These are phyloP conservation scores for Montipora capricornis DNA, from an alignment of 64 coral and sea anemone genomes.

Conservation along the genomic window DNA sequence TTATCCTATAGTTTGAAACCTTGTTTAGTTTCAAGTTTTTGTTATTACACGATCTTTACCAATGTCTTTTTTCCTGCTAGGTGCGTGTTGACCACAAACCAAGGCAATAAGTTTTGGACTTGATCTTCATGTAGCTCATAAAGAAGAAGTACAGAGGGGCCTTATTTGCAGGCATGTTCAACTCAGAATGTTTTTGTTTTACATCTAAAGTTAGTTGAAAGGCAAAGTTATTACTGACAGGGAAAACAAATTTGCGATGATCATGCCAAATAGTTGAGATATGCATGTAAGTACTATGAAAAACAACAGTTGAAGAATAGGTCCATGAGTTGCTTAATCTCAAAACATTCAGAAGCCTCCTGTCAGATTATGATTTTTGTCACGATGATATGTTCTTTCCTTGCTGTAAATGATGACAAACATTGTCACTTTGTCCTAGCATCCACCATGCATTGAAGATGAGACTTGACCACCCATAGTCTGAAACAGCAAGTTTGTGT, in stretches of 20 bases:
- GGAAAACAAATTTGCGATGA: too few relatives aligned
- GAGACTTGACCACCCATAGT: slow-evolving; percentile 74
- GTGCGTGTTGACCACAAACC: slow-evolving; percentile 88
- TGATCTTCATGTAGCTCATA: slow-evolving; percentile 92
- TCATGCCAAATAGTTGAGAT: too few relatives aligned
- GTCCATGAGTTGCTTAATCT: too few relatives aligned
- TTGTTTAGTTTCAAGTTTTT: too few relatives aligned
- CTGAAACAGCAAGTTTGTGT: slow-evolving; percentile 59
- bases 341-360: too few relatives aligned
- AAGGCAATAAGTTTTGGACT: slow-evolving; percentile 92
- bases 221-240: too few relatives aligned
- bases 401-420: slow-evolving; percentile 35
- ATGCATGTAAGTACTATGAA: too few relatives aligned
- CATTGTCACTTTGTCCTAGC: slow-evolving; percentile 18
- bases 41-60: too few relatives aligned
- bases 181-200: background rate
- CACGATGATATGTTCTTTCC: background rate
- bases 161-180: slow-evolving; percentile 75
- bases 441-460: slow-evolving; percentile 54
- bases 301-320: too few relatives aligned
- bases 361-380: background rate
- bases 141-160: slow-evolving; percentile 90
- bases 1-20: too few relatives aligned
- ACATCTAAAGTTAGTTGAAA: too few relatives aligned
- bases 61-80: slow-evolving; percentile 17